Evolutionary conservation across 1,140 invertebrate species (phyloP), one percentile per base, ranked within the genome.

Genomic region (Calliphora vicina): DNA sequence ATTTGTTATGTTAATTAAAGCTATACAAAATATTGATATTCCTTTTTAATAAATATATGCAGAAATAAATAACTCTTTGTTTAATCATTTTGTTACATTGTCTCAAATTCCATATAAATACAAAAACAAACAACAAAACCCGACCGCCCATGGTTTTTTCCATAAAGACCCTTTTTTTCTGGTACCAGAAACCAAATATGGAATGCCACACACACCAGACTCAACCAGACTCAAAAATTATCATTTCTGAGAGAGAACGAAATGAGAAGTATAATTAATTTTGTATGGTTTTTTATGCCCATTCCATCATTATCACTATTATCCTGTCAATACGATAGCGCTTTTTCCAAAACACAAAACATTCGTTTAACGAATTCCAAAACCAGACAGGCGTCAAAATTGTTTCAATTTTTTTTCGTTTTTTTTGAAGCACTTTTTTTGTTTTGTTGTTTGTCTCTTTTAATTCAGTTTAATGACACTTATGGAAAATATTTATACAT

Each of bases 381-480:
- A 78, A 20, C 35, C 74, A 78, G 74, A 78, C 74, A 43, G 74
- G 74, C 74, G 74, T 78, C 74, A 78, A 78, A 78, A 78, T 78
- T 78, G 27, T 78, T 78, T 78, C 74, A 78, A 76, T 23, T 45
- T 43, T 20, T 23, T 23, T 45, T 35, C 5, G 27, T 26, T 76
- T 42, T n/a, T n/a, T n/a, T n/a, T n/a, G n/a, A n/a, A n/a, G n/a
- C n/a, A n/a, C n/a, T n/a, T n/a, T n/a, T n/a, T n/a, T n/a, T n/a
- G n/a, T n/a, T n/a, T n/a, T n/a, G n/a, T n/a, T n/a, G n/a, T n/a
- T n/a, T n/a, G n/a, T n/a, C n/a, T n/a, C n/a, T n/a, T n/a, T n/a
- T n/a, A n/a, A n/a, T n/a, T 20, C n/a, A 42, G 27, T 67, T 23
- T 67, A 57, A 67, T 67, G 57, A 23, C 57, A 67, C 57, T 8